Percentiles rank a stretch among this genome's conserved stretches.
Evolutionary conservation across 1,140 invertebrate species (phyloP).

Genomic region (Lasaia peninsularis): DNA sequence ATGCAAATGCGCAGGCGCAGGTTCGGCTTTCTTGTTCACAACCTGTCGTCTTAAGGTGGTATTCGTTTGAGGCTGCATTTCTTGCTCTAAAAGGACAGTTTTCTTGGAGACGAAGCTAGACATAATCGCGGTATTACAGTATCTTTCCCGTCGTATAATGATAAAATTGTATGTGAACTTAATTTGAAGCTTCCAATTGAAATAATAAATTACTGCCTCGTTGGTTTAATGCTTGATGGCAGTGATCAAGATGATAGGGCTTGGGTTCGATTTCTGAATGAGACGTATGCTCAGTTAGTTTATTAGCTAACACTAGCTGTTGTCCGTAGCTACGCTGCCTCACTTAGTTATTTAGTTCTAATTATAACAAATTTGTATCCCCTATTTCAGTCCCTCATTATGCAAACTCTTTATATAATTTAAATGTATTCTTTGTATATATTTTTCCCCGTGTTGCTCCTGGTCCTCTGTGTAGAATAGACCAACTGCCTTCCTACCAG

Average conservation of each 20-base stretch:
- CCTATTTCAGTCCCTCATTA: too few relatives aligned
- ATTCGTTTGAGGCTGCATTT: conserved; percentile 12
- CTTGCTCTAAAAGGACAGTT: conserved; percentile 2
- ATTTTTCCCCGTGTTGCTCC: too few relatives aligned
- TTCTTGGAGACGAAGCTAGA: conserved; percentile 8
- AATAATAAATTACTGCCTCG: neutral
- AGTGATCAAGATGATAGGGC: neutral
- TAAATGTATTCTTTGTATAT: too few relatives aligned
- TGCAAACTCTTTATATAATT: too few relatives aligned
- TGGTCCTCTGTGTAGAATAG: too few relatives aligned
- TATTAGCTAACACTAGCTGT: too few relatives aligned
- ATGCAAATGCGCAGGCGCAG: conserved; percentile 16
- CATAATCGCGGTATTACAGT: neutral
- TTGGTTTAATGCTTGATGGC: neutral
- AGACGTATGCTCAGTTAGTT: too few relatives aligned
- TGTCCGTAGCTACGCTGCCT: too few relatives aligned
- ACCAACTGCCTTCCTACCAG: too few relatives aligned
- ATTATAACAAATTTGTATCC: too few relatives aligned
- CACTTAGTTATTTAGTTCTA: too few relatives aligned
- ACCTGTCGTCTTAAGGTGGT: conserved; percentile 5
- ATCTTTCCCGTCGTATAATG: neutral
- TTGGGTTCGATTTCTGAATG: neutral
- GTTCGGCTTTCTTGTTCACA: conserved; percentile 4
- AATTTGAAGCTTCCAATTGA: neutral
- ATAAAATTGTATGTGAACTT: neutral